These are phyloP conservation scores for Pristionchus mayeri DNA, from an alignment of 2,888 invertebrate species.

Conservation along the genomic window DNA sequence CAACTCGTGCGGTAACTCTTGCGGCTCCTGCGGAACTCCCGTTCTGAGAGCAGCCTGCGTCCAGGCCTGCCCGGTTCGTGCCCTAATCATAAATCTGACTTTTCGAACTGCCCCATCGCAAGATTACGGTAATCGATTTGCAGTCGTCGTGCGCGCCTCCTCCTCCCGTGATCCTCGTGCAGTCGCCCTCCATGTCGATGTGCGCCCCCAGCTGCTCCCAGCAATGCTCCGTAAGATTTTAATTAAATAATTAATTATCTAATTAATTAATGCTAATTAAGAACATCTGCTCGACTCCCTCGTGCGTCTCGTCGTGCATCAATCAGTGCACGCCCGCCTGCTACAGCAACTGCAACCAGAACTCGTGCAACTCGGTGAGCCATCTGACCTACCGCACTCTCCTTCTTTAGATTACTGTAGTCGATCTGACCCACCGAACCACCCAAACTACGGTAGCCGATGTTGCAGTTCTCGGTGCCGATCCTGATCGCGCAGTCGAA, in stretches of 20 bases:
- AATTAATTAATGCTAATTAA: no score
- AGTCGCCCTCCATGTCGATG: background rate
- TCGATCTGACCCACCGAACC: background rate
- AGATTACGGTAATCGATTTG: background rate
- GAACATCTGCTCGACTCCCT: slow-evolving; percentile 45
- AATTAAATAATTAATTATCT: no score
- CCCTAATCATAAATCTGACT: no score
- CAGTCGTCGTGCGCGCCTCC: background rate
- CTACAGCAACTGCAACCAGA: slow-evolving; percentile 59
- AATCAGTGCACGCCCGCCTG: slow-evolving; percentile 64
- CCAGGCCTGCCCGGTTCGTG: slow-evolving; percentile 5
- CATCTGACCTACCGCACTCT: background rate
- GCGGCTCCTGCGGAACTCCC: slow-evolving; percentile 28
- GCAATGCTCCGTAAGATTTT: slow-evolving; percentile 45
- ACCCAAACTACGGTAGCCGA: background rate
- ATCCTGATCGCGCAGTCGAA: slow-evolving; percentile 1
- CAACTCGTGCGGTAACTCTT: background rate
- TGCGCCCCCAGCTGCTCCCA: slow-evolving; percentile 10
- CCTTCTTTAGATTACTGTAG: background rate
- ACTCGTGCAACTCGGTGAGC: slow-evolving; percentile 55
- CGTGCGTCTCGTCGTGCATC: slow-evolving; percentile 62
- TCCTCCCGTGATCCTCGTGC: slow-evolving; percentile 15
- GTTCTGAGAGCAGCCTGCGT: slow-evolving; percentile 5
- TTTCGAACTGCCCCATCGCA: no score
- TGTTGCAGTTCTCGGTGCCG: slow-evolving; percentile 16